Percentiles rank a stretch among this genome's conserved stretches.
These are phyloP conservation scores for Ecliptopera silaceata DNA, from an alignment of 2,888 invertebrate species.

Conservation along the genomic window DNA sequence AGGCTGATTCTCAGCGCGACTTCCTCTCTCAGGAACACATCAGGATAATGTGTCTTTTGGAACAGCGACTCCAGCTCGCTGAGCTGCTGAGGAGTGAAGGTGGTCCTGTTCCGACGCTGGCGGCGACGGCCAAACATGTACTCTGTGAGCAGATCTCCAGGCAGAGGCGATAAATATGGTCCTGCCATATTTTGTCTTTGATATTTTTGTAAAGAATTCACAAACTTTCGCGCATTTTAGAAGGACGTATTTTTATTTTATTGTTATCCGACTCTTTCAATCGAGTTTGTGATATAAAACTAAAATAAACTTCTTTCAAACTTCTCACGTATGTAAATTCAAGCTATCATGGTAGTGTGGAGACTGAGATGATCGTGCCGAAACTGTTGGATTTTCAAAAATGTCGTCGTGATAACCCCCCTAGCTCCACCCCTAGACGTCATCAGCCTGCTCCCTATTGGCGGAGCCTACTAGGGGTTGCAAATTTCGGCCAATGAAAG, in stretches of 20 bases:
- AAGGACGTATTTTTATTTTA: background rate
- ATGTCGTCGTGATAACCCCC: conserved; percentile 69
- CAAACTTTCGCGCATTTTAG: conserved; percentile 2
- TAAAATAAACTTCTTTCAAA: conserved; percentile 45
- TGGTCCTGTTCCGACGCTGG: conserved; percentile 95
- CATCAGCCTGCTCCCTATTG: conserved; percentile 60
- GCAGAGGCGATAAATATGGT: conserved; percentile 92
- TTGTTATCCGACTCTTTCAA: background rate
- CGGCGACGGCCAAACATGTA: conserved; percentile 96
- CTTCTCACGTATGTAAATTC: conserved; percentile 47
- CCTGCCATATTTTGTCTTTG: conserved; percentile 86
- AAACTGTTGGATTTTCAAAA: conserved; percentile 71
- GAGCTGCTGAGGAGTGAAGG: conserved; percentile 96
- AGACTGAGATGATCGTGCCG: conserved; percentile 50
- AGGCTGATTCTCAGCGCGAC: conserved; percentile 95
- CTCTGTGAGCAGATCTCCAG: conserved; percentile 94
- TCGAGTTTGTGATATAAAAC: background rate
- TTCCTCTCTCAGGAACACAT: conserved; percentile 94
- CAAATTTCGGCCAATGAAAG: conserved; percentile 65
- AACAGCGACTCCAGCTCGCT: conserved; percentile 95
- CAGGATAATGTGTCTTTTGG: conserved; percentile 97
- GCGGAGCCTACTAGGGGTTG: conserved; percentile 68
- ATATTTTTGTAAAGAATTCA: background rate
- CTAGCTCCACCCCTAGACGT: conserved; percentile 71
- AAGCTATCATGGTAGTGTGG: conserved; percentile 42